phyloP scores from a whole-genome alignment of 2,797 vertebrate genomes.

The Parauchenoglanis punctatus region DNA sequence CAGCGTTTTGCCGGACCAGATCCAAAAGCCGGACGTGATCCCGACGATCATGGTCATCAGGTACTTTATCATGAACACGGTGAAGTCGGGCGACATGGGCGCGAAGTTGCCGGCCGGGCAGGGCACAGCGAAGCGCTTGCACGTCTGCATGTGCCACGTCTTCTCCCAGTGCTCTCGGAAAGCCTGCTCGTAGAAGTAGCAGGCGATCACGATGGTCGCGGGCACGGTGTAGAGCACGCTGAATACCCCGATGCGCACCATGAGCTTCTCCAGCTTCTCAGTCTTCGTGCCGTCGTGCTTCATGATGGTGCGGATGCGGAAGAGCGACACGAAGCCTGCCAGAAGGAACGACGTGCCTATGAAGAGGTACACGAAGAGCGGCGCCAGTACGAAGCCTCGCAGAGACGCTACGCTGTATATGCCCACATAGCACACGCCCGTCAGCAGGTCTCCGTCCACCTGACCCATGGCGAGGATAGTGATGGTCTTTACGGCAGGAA shows the following conservation, averaged over 20 bases:
- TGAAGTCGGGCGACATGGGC: constrained; percentile 95
- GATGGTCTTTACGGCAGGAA: constrained; percentile 96
- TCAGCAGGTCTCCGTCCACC: constrained; percentile 94
- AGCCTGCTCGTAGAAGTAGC: constrained; percentile 98
- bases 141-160: constrained; percentile 95
- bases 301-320: constrained; percentile 98
- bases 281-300: constrained; percentile 98
- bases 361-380: constrained; percentile 96
- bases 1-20: constrained; percentile 98
- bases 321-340: constrained; percentile 95
- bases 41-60: constrained; percentile 99
- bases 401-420: constrained; percentile 92
- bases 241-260: constrained; percentile 98
- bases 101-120: constrained; percentile 88
- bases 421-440: constrained; percentile 95
- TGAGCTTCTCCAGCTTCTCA: constrained; percentile 96
- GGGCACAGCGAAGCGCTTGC: constrained; percentile 90
- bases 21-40: constrained; percentile 98
- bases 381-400: constrained; percentile 92
- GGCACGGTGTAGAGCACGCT: constrained; percentile 97
- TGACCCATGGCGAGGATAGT: constrained; percentile 96
- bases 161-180: constrained; percentile 96
- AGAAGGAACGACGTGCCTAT: constrained; percentile 98
- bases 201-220: constrained; percentile 95
- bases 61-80: constrained; percentile 99